Conservation (phyloP, 1,140 invertebrate species). For the Drosophila pectinifera region DNA sequence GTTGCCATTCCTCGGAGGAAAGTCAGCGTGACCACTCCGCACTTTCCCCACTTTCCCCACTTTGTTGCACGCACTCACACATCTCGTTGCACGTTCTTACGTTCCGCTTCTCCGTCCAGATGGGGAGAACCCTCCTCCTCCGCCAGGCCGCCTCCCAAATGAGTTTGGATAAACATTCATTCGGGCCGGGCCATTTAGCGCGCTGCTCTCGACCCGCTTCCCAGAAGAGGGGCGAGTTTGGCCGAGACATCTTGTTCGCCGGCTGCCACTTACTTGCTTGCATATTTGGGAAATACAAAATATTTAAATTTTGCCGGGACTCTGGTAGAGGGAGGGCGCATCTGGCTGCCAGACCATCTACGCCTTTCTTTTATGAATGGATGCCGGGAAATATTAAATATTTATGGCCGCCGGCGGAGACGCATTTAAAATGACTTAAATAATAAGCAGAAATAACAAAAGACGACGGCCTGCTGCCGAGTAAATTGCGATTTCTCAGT, state of each 20-base stretch:
- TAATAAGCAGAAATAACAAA: conserved; percentile 66
- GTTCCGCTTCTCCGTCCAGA: conserved; percentile 7
- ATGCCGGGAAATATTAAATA: conserved; percentile 61
- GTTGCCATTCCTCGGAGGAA: conserved; percentile 24
- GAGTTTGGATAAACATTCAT: conserved; percentile 34
- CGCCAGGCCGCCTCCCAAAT: neutral
- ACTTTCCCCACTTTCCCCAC: conserved; percentile 26
- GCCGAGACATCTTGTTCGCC: conserved; percentile 31
- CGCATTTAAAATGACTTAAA: conserved; percentile 79
- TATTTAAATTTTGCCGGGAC: conserved; percentile 56
- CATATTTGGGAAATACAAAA: conserved; percentile 62
- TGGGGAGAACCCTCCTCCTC: neutral
- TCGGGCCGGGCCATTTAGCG: conserved; percentile 53
- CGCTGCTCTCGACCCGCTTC: conserved; percentile 26
- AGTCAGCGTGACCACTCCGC: conserved; percentile 40
- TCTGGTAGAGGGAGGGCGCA: conserved; percentile 43
- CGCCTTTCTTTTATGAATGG: conserved; percentile 71
- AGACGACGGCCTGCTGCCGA: conserved; percentile 26
- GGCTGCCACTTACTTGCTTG: conserved; percentile 43
- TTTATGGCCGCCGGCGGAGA: conserved; percentile 60
- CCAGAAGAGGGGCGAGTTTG: conserved; percentile 24
- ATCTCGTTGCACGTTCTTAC: conserved; percentile 18
- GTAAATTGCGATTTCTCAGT: conserved; percentile 32
- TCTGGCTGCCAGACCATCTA: conserved; percentile 58
- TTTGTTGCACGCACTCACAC: conserved; percentile 21